Evolutionary conservation across 2,113 vertebrate species (phyloP).

Genomic region (Eulemur rufifrons): DNA sequence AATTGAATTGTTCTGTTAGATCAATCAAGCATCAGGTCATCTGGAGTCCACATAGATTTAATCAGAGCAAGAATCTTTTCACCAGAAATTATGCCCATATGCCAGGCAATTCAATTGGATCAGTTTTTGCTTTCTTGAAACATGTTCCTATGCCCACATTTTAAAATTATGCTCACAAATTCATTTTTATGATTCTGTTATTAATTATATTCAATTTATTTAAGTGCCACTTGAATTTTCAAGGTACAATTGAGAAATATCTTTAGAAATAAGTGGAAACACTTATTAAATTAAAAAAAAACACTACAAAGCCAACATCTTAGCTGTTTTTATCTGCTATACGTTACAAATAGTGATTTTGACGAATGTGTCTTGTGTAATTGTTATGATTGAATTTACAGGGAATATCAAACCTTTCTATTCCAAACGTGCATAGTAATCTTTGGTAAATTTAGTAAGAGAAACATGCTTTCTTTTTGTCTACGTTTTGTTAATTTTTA

Average conservation of each 20-base stretch:
- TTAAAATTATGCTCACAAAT: not conserved
- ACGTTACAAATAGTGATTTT: not conserved
- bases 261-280: not conserved
- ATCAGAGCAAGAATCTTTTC: not conserved
- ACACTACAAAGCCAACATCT: not conserved
- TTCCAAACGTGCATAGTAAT: not conserved
- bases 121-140: not conserved
- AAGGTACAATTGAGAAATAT: not conserved
- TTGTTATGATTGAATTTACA: not conserved
- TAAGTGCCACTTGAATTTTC: not conserved
- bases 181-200: not conserved
- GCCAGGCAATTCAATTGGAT: not conserved
- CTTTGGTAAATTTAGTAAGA: not conserved
- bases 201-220: not conserved
- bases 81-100: not conserved
- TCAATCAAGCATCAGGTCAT: constrained; percentile 25
- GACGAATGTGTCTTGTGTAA: not conserved
- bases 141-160: not conserved
- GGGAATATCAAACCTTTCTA: not conserved
- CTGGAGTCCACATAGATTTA: not conserved
- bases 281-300: not conserved
- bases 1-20: not conserved
- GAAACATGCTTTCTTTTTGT: not conserved
- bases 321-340: not conserved
- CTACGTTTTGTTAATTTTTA: not conserved